Base-by-base conservation (phyloP, 2,113 vertebrate genomes). In the Podocnemis expansa region DNA sequence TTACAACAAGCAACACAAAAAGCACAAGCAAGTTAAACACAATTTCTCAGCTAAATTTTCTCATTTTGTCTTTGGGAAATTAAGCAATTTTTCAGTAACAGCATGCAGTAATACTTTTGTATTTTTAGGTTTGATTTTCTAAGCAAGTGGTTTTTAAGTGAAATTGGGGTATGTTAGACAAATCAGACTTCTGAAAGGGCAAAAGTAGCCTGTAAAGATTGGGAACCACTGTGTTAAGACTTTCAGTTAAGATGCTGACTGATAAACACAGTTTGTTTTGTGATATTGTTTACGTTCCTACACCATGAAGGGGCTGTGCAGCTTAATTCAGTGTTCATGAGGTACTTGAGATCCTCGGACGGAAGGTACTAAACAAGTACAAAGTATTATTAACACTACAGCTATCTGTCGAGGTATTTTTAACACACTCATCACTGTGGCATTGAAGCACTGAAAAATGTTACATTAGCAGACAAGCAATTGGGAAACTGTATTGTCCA, bases 261-360 rank as follows among this genome's bases (percentile, higher is more conserved):
- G 29, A 31, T 47, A 87, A 91, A 93, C 88, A 52, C 84, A 76
- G 63, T 92, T 89, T 80, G 58, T 89, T 89, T 94, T 58, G 29
- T 41, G 82, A 88, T 95, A 86, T 78, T 86, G 19, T 54, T 88
- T 49, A n/a, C 82, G 82, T 84, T 93, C 67, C 80, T 91, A 80
- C 19, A 56, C 12, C 58, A 60, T 12, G 16, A 60, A 41, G 67
- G 67, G n/a, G 67, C 8, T 22, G 67, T 34, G 25, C 16, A 78
- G 92, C 55, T 89, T 70, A 88, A 78, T 13, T 43, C 8, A n/a
- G 29, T 13, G 13, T 78, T 78, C 49, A 38, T 2, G 5, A 95
- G 82, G 9, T 11, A 9, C 22, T 16, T 38, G 19, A 73, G n/a
- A 41, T 73, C 63, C 63, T 70, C 63, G 38, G 21, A n/a, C 21